Conservation (phyloP, 1,140 invertebrate species). For the Colletes latitarsis region DNA sequence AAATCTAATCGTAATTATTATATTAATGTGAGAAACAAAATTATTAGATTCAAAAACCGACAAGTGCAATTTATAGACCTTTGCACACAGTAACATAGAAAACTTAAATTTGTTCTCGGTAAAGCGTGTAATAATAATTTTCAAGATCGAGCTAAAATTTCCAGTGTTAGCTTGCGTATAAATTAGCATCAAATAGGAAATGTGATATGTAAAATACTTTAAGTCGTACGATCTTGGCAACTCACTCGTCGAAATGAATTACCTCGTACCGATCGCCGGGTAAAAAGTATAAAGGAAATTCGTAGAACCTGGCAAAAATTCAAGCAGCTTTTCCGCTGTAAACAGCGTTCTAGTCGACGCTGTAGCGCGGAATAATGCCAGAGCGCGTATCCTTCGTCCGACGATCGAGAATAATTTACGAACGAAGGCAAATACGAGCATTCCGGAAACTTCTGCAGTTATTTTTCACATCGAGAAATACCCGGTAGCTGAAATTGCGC, state of each 20-base stretch:
- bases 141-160: too few species aligned
- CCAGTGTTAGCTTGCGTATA: too few species aligned
- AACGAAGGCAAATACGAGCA: not conserved
- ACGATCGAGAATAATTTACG: not conserved
- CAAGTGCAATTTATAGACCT: too few species aligned
- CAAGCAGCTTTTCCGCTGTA: not conserved
- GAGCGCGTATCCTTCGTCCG: not conserved
- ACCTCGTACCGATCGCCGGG: not conserved
- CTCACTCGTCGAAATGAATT: not conserved
- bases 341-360: not conserved
- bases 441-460: not conserved
- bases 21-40: too few species aligned
- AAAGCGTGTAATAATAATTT: too few species aligned
- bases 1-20: too few species aligned
- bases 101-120: too few species aligned
- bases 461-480: not conserved
- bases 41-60: too few species aligned
- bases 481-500: not conserved
- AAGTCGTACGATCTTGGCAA: not conserved
- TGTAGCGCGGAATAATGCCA: not conserved
- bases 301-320: slow-evolving; percentile 5
- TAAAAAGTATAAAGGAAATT: slow-evolving; percentile 8
- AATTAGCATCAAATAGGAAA: too few species aligned
- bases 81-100: too few species aligned
- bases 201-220: too few species aligned